A percentile compares a stretch with the other conserved stretches of the same genome.
These are phyloP conservation scores for Diarsia mendica DNA, from an alignment of 2,888 invertebrate genomes.

Conservation along the genomic window DNA sequence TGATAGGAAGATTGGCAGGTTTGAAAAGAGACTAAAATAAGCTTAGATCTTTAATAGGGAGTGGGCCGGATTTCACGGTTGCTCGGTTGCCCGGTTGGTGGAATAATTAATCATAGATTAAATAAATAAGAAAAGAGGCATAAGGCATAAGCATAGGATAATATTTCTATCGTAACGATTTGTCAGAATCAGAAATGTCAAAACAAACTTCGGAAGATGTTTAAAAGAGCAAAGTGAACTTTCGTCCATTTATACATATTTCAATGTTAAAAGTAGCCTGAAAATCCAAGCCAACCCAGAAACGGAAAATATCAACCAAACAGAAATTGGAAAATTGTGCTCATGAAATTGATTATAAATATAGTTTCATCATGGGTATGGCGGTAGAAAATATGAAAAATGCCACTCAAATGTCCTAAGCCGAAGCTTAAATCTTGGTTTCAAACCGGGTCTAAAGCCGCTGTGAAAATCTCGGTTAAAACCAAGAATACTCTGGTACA, in stretches of 20 bases:
- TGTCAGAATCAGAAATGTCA: conserved; percentile 13
- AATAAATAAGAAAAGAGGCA: no score
- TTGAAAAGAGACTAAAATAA: no score
- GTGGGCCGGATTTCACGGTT: no score
- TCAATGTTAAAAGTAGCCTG: no score
- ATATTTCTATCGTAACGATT: background rate
- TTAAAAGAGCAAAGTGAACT: background rate
- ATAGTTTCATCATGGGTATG: conserved; percentile 5
- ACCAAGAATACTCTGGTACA: conserved; percentile 5
- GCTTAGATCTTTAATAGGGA: no score
- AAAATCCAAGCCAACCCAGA: no score
- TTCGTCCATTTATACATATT: no score
- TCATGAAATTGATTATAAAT: background rate
- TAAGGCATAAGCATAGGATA: no score
- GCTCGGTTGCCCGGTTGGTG: no score
- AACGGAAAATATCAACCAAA: background rate
- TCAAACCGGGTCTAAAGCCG: background rate
- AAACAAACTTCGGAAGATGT: conserved; percentile 13
- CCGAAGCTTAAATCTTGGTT: background rate
- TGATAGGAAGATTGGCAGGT: no score
- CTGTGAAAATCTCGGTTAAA: background rate
- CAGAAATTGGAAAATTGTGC: no score
- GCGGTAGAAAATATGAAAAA: conserved; percentile 12
- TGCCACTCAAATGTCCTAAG: background rate
- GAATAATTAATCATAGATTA: background rate